Conservation (phyloP, 2,888 invertebrate genomes). For the Sicus ferrugineus region DNA sequence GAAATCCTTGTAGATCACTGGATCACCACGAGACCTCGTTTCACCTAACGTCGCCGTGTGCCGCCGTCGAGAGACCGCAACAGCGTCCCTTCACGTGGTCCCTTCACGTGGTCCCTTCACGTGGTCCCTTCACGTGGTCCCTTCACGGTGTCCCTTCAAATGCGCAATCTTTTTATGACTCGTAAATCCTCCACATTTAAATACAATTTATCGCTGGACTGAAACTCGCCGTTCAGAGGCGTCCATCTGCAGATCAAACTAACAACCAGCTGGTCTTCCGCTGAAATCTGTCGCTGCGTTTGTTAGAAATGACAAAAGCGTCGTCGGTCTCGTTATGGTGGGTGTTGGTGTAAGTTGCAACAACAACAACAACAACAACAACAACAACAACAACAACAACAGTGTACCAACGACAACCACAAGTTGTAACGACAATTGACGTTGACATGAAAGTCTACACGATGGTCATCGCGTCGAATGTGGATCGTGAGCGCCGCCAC, state of each 20-base stretch:
- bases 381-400: constrained; percentile 1
- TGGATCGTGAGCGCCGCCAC: neutral
- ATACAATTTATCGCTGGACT: constrained; percentile 3
- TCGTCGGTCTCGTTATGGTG: neutral
- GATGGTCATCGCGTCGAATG: neutral
- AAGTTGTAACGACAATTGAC: constrained; percentile 34
- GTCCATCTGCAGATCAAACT: neutral
- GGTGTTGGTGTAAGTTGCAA: neutral
- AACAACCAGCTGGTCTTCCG: neutral
- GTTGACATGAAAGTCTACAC: constrained; percentile 28
- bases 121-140: no score
- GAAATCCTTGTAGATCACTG: no score
- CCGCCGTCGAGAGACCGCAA: no score
- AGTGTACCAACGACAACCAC: constrained; percentile 2
- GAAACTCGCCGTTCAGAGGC: neutral
- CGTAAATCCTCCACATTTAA: neutral
- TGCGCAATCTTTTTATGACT: neutral
- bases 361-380: constrained; percentile 12
- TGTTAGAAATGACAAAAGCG: neutral
- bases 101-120: no score
- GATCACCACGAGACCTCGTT: no score
- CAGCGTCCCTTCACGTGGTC: no score
- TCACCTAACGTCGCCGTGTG: no score
- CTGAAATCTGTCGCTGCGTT: neutral
- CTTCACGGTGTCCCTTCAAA: no score